A percentile compares a stretch with the other conserved stretches of the same genome.
phyloP scores from a whole-genome alignment of 2,797 vertebrate genomes.

The Hybognathus amarus region DNA sequence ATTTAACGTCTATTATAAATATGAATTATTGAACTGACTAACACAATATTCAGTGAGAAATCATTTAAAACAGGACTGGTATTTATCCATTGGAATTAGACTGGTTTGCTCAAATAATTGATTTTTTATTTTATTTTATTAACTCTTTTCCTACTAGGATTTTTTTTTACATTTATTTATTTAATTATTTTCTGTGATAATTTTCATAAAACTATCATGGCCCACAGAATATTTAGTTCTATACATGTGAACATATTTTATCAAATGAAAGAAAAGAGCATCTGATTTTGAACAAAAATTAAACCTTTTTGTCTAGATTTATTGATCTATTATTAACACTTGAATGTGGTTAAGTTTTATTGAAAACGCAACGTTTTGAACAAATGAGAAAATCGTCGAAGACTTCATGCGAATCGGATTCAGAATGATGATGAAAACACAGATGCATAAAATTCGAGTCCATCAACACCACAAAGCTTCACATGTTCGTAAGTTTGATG shows the following conservation, averaged over 20 bases:
- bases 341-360: background rate
- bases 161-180: too few species aligned
- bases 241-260: background rate
- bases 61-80: background rate
- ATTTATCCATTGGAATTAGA: background rate
- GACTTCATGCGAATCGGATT: background rate
- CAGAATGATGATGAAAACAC: background rate
- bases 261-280: background rate
- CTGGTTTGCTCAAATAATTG: background rate
- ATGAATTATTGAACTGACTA: background rate
- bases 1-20: background rate
- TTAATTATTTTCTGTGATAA: too few species aligned
- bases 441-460: background rate
- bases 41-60: background rate
- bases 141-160: too few species aligned
- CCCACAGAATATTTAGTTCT: background rate
- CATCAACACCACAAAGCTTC: background rate
- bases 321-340: background rate
- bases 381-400: background rate
- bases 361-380: background rate
- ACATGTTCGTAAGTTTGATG: background rate
- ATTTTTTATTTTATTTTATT: background rate
- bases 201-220: background rate
- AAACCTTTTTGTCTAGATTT: too few species aligned
- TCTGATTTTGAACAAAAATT: background rate